Evolutionary conservation across 2,797 vertebrate species (phyloP).

Genomic region (Gephyroberyx darwinii): DNA sequence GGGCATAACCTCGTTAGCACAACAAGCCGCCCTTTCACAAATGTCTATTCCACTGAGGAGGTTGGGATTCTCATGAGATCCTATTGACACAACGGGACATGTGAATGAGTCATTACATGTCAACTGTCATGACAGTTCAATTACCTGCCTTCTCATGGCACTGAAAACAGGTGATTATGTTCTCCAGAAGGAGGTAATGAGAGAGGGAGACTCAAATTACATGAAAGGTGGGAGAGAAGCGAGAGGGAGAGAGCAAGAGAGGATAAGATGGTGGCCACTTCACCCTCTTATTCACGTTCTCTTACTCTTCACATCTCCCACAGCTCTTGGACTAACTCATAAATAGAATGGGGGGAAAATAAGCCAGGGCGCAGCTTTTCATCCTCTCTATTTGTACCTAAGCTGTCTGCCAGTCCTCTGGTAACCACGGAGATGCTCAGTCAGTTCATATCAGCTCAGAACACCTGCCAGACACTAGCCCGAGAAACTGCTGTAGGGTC

Average conservation of each 20-base stretch:
- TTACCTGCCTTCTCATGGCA: conserved; percentile 48
- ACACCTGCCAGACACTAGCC: conserved; percentile 65
- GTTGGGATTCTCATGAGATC: conserved; percentile 44
- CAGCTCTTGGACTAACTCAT: conserved; percentile 18
- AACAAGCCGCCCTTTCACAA: conserved; percentile 29
- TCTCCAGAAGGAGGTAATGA: conserved; percentile 12
- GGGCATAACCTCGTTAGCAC: background rate
- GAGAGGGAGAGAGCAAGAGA: background rate
- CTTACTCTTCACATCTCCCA: conserved; percentile 5
- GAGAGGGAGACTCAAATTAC: conserved; percentile 4
- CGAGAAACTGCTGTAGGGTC: conserved; percentile 35
- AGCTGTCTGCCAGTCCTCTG: conserved; percentile 44
- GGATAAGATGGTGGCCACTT: conserved; percentile 2
- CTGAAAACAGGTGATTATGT: conserved; percentile 38
- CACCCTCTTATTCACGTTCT: background rate
- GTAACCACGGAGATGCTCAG: conserved; percentile 63
- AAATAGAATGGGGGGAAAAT: conserved; percentile 16
- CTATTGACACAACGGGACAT: conserved; percentile 44
- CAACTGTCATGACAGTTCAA: conserved; percentile 46
- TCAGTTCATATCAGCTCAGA: conserved; percentile 69
- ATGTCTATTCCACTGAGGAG: conserved; percentile 39
- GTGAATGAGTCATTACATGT: conserved; percentile 52
- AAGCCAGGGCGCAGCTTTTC: conserved; percentile 39
- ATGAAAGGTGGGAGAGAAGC: conserved; percentile 13
- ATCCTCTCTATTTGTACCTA: conserved; percentile 35